Base-by-base conservation (phyloP, 2,113 vertebrate species). In the Microtus montanus region DNA sequence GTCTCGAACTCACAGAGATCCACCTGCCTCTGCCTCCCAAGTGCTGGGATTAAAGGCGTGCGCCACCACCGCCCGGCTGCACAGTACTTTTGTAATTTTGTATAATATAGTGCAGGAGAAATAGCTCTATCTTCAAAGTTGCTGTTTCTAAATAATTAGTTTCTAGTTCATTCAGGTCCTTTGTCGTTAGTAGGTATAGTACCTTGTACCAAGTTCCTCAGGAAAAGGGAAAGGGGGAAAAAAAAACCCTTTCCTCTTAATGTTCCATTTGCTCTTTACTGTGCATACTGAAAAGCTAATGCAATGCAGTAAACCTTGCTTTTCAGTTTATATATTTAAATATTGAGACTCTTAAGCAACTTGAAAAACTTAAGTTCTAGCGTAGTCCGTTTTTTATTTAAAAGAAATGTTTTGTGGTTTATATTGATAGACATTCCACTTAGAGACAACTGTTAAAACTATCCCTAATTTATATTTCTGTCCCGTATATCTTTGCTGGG, bases 371-470 rank as follows among this genome's bases (percentile, higher is more conserved):
- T 95, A 84, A 92, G 30, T 94, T 92, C 38, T 89, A 95, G 82
- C 64, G 30, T 94, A 89, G 52, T 49, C 11, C 20, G 19, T 74
- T 97, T 89, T 79, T 97, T 47, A 87, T 75, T 95, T 61, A 93
- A 63, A 91, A 44, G 92, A 89, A 94, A 12, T 87, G 3, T 49
- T 9, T 86, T 63, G 12, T 94, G 30, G 35, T 63, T 79, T 93
- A 58, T n/a, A 87, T 87, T 9, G 73, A 41, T 58, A 71, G 84
- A 71, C 92, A 90, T 92, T 93, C 52, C 88, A 52, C 33, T 49
- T 58, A 91, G 88, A 95, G 10, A 82, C 10, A 44, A n/a, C 9
- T 93, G 73, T 75, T 92, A 94, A 84, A 96, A 95, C 52, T 94
- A 89, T 73, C 24, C 26, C 14, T 82, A 79, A 54, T 89, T 95